Percentiles rank a stretch among this genome's conserved stretches.
Evolutionary conservation across 1,140 invertebrate species (phyloP).

Genomic region (Nomia melanderi): DNA sequence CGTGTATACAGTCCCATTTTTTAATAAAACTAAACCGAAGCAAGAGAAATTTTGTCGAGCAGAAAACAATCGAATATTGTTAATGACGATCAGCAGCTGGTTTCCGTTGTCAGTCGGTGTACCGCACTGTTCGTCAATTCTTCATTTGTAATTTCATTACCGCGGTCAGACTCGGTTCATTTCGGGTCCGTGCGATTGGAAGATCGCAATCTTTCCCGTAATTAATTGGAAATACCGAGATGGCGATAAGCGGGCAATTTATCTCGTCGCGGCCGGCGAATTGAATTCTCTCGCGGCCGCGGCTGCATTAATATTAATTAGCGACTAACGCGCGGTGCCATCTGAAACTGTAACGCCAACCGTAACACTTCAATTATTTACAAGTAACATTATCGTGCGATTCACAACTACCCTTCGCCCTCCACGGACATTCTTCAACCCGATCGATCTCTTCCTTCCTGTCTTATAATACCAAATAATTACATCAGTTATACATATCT

Average conservation of each 20-base stretch:
- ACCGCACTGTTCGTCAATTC: constrained; percentile 6
- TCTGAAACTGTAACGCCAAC: constrained; percentile 42
- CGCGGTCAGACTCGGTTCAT: not conserved
- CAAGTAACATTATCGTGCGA: not conserved
- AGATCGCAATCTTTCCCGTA: constrained; percentile 43
- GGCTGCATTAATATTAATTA: constrained; percentile 50
- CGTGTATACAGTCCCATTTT: not conserved
- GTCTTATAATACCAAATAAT: too few species aligned
- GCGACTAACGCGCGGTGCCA: constrained; percentile 38
- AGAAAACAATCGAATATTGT: constrained; percentile 10
- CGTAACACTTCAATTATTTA: constrained; percentile 46
- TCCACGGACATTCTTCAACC: not conserved
- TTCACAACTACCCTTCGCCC: not conserved
- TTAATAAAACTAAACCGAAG: not conserved
- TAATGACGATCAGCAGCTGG: not conserved
- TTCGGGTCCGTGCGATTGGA: constrained; percentile 22
- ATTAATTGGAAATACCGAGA: constrained; percentile 51
- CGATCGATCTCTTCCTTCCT: too few species aligned
- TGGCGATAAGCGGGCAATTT: constrained; percentile 44
- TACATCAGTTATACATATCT: too few species aligned
- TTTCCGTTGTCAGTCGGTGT: not conserved
- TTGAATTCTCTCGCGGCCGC: constrained; percentile 41
- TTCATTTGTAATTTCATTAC: constrained; percentile 48
- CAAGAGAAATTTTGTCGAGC: not conserved
- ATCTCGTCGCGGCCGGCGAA: constrained; percentile 36